Conservation (phyloP, 2,888 invertebrate species). For the Neoascia interrupta region DNA sequence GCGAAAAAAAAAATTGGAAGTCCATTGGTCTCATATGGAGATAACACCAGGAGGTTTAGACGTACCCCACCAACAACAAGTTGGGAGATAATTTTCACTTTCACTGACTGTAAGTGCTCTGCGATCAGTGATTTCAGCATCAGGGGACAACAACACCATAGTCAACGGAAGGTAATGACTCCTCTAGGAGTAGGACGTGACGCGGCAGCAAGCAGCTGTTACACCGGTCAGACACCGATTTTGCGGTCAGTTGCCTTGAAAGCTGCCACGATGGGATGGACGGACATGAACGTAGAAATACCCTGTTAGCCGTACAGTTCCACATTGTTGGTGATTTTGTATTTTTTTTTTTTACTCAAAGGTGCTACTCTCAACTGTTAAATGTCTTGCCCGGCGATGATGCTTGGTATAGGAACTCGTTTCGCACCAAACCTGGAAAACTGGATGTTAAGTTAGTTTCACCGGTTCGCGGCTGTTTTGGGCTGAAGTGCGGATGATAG, state of each 20-base stretch:
- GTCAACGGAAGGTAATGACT: constrained; percentile 51
- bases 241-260: constrained; percentile 44
- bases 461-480: constrained; percentile 50
- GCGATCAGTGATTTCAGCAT: too few species aligned
- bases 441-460: constrained; percentile 59
- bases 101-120: too few species aligned
- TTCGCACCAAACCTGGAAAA: constrained; percentile 54
- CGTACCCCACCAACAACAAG: constrained; percentile 24
- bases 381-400: constrained; percentile 15
- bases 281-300: constrained; percentile 27
- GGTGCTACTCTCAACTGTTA: constrained; percentile 54
- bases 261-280: constrained; percentile 12
- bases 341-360: too few species aligned
- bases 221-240: constrained; percentile 12
- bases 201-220: constrained; percentile 19
- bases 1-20: too few species aligned
- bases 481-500: constrained; percentile 7
- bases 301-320: constrained; percentile 52
- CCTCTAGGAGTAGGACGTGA: constrained; percentile 41
- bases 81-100: constrained; percentile 64
- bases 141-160: neutral
- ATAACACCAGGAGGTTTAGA: too few species aligned
- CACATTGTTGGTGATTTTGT: constrained; percentile 52
- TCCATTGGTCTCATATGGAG: constrained; percentile 35
- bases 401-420: constrained; percentile 32